These are phyloP conservation scores for Glossosoma conforme DNA, from an alignment of 1,140 invertebrate genomes.

Conservation along the genomic window DNA sequence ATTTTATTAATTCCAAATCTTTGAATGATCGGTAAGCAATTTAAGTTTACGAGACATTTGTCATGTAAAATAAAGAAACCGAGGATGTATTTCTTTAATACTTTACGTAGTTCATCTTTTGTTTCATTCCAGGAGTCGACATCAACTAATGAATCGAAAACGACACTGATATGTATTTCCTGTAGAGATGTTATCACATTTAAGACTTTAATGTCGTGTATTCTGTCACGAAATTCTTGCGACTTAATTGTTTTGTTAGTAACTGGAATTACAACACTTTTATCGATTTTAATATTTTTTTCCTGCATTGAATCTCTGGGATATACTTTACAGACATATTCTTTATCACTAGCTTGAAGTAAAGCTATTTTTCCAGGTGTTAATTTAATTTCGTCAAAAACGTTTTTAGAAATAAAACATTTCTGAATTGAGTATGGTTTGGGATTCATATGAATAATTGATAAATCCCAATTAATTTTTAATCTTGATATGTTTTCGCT, in stretches of 20 bases:
- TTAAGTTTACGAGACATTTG: slow-evolving; percentile 11
- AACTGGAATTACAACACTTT: slow-evolving; percentile 6
- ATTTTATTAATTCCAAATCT: slow-evolving; percentile 20
- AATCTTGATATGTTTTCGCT: slow-evolving; percentile 17
- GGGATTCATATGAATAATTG: slow-evolving; percentile 8
- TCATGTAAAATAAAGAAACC: slow-evolving; percentile 12
- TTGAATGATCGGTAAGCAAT: slow-evolving; percentile 3
- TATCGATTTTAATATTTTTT: slow-evolving; percentile 21
- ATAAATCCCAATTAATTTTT: slow-evolving; percentile 5
- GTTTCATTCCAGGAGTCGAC: slow-evolving; percentile 15
- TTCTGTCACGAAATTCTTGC: slow-evolving; percentile 1
- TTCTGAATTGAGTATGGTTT: slow-evolving; percentile 25
- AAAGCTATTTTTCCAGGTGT: slow-evolving; percentile 12
- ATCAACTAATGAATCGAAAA: slow-evolving; percentile 19
- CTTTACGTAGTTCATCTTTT: slow-evolving; percentile 6
- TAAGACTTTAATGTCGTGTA: slow-evolving; percentile 1
- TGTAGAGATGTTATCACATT: slow-evolving; percentile 4
- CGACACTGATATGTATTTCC: slow-evolving; percentile 13
- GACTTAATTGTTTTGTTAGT: neutral
- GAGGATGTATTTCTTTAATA: slow-evolving; percentile 22
- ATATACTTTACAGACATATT: slow-evolving; percentile 18
- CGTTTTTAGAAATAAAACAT: slow-evolving; percentile 16
- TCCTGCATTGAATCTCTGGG: slow-evolving; percentile 12
- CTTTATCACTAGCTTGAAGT: neutral
- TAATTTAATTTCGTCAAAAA: slow-evolving; percentile 10